Conservation (phyloP, 2,113 vertebrate genomes). For the Lonchura striata region DNA sequence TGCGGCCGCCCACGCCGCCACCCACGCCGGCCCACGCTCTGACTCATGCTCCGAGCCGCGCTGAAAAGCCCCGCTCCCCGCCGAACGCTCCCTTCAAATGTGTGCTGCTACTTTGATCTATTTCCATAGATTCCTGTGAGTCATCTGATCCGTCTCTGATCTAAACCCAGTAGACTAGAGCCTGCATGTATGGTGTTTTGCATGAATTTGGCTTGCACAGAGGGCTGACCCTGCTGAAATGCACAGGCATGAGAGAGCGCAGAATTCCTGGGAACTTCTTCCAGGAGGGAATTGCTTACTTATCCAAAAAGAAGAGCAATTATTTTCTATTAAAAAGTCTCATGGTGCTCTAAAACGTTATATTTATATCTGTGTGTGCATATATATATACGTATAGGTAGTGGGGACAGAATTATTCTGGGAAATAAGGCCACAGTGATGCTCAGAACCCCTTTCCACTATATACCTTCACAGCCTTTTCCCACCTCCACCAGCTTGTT, state of each 20-base stretch:
- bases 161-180: constrained; percentile 49
- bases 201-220: background rate
- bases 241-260: background rate
- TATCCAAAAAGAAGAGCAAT: background rate
- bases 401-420: background rate
- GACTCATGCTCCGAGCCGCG: constrained; percentile 63
- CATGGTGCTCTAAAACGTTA: background rate
- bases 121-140: constrained; percentile 69
- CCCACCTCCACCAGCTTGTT: background rate
- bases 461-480: background rate
- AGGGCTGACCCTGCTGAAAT: background rate
- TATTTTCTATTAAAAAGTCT: background rate
- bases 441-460: background rate
- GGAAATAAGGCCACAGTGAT: background rate
- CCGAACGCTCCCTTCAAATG: constrained; percentile 57
- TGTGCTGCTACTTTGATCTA: constrained; percentile 67
- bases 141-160: constrained; percentile 64
- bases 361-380: too few relatives aligned
- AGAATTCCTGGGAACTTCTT: background rate
- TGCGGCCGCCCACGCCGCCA: constrained; percentile 55
- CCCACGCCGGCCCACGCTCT: constrained; percentile 64
- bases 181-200: constrained; percentile 23
- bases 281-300: background rate
- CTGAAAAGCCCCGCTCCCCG: constrained; percentile 52
- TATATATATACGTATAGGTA: too few relatives aligned